Conservation (phyloP, 2,113 vertebrate species). For the Limanda limanda region DNA sequence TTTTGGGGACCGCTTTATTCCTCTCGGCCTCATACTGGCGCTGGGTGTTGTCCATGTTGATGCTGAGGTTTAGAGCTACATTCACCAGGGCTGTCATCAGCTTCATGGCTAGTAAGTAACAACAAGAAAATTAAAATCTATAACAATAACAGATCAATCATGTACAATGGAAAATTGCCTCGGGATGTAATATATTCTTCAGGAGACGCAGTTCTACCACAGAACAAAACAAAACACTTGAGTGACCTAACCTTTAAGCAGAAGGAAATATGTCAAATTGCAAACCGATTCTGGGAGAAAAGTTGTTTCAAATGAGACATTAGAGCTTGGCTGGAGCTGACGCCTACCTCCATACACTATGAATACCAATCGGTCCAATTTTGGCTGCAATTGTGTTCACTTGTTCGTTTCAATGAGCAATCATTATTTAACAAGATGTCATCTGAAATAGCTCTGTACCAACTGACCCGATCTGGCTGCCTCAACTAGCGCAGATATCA, state of each 20-base stretch:
- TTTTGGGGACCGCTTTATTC: constrained; percentile 97
- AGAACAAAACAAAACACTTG: neutral
- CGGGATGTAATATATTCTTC: neutral
- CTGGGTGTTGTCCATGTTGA: constrained; percentile 99
- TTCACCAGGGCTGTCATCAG: constrained; percentile 99
- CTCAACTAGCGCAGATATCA: neutral
- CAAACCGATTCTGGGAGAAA: neutral
- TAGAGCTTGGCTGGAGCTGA: neutral
- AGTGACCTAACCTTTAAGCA: neutral
- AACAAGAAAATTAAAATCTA: neutral
- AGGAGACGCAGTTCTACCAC: neutral
- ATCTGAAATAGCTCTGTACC: constrained; percentile 1
- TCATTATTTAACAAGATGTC: neutral
- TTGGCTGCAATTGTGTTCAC: neutral
- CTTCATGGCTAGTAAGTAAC: constrained; percentile 92
- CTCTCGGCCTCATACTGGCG: constrained; percentile 97
- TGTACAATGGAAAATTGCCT: neutral
- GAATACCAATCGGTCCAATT: neutral
- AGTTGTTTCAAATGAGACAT: neutral
- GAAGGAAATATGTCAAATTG: neutral
- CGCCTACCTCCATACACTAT: neutral
- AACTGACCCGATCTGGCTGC: neutral
- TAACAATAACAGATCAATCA: neutral
- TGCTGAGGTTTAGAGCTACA: constrained; percentile 98
- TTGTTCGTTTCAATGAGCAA: neutral